These are phyloP conservation scores for Eonycteris spelaea DNA, from an alignment of 2,113 vertebrate genomes.

Conservation along the genomic window DNA sequence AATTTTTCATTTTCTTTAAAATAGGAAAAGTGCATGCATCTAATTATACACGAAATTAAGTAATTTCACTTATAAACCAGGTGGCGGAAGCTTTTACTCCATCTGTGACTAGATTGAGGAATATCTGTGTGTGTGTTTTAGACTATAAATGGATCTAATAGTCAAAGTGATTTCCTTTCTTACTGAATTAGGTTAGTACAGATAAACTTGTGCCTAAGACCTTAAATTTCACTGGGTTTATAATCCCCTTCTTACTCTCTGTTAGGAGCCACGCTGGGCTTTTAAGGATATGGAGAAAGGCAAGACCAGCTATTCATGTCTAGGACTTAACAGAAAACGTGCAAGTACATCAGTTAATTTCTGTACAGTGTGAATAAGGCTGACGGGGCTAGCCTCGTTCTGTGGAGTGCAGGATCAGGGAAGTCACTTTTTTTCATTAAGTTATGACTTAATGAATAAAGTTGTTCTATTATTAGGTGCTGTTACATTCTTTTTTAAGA, in stretches of 20 bases:
- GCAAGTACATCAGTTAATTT: not conserved
- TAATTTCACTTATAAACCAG: conserved; percentile 3
- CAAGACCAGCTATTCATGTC: not conserved
- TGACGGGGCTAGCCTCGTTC: not conserved
- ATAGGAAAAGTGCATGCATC: not conserved
- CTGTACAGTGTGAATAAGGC: not conserved
- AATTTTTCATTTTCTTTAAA: conserved; percentile 29
- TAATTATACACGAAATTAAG: not conserved
- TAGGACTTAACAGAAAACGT: not conserved
- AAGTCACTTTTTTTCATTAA: not conserved
- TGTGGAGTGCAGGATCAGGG: not conserved
- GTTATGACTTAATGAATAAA: not conserved
- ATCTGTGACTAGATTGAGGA: not conserved
- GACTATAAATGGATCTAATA: not conserved
- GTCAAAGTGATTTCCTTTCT: not conserved
- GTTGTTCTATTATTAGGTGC: not conserved
- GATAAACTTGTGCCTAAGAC: not conserved
- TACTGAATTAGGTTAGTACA: not conserved
- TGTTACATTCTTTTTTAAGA: not conserved
- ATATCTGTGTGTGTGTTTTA: not conserved
- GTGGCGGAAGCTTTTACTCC: not conserved
- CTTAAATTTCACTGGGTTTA: not conserved
- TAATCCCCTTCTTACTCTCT: not conserved
- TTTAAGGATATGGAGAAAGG: not conserved
- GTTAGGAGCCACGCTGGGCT: not conserved